A percentile compares a stretch with the other conserved stretches of the same genome.
These are phyloP conservation scores for Tachysurus vachellii DNA, from an alignment of 2,113 vertebrate genomes.

Conservation along the genomic window DNA sequence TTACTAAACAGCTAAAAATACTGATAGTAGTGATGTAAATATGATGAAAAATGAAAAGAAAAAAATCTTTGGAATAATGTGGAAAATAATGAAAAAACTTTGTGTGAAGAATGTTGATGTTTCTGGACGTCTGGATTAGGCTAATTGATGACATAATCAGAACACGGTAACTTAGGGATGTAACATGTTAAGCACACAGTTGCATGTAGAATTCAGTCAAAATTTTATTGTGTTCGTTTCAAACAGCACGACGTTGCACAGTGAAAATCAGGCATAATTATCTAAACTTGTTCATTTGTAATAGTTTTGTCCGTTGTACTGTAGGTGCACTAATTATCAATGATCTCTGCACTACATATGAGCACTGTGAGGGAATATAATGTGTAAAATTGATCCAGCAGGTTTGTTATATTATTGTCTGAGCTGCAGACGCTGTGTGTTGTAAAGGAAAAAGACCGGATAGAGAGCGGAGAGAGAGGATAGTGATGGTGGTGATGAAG, in stretches of 20 bases:
- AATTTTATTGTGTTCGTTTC: too few species aligned
- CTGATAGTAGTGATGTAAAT: neutral
- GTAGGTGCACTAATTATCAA: neutral
- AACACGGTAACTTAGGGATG: neutral
- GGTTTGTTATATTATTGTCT: neutral
- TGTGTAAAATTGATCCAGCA: neutral
- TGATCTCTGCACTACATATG: neutral
- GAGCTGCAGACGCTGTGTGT: neutral
- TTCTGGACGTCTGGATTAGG: neutral
- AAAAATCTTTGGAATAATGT: neutral
- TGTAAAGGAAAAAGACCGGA: neutral
- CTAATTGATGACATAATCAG: neutral
- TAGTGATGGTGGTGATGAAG: conserved; percentile 2
- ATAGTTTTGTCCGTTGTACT: neutral
- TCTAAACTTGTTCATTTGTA: neutral
- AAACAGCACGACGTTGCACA: too few species aligned
- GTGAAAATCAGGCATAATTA: too few species aligned
- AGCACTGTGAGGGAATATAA: neutral
- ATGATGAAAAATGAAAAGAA: neutral
- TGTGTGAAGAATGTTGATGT: neutral
- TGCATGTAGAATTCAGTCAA: too few species aligned
- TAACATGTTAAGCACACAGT: neutral
- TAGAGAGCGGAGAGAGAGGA: conserved; percentile 12
- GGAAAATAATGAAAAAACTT: neutral
- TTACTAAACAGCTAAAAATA: neutral